Percentiles rank a stretch among this genome's conserved stretches.
Evolutionary conservation across 2,113 vertebrate species (phyloP).

Genomic region (Daboia siamensis): DNA sequence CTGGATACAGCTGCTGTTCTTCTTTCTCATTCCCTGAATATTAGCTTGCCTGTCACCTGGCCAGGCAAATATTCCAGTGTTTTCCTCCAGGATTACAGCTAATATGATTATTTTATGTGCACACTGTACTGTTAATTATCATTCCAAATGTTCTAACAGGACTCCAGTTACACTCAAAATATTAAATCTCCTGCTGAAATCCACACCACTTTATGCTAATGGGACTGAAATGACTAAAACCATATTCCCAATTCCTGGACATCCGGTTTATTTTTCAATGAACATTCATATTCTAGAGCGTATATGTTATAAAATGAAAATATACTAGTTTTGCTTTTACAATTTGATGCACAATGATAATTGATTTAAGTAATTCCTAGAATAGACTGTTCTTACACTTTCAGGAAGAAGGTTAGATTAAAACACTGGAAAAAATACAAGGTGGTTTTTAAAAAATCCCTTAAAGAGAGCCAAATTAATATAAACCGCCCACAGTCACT

Average conservation of each 20-base stretch:
- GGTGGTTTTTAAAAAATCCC: not conserved
- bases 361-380: not conserved
- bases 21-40: accelerated
- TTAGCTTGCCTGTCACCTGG: slow-evolving; percentile 27
- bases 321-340: not conserved
- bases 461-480: not conserved
- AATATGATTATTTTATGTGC: slow-evolving; percentile 25
- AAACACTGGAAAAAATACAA: not conserved
- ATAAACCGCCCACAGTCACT: not conserved
- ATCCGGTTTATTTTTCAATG: not conserved
- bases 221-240: not conserved
- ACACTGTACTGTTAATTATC: slow-evolving; percentile 1
- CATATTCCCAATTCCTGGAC: not conserved
- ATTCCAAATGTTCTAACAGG: slow-evolving; percentile 28
- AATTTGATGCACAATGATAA: not conserved
- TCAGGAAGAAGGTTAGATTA: not conserved
- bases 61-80: slow-evolving; percentile 5
- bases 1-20: not conserved
- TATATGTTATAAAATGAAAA: not conserved
- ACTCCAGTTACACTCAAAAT: slow-evolving; percentile 27
- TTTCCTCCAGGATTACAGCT: slow-evolving; percentile 13
- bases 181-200: slow-evolving; percentile 10
- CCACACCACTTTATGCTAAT: slow-evolving; percentile 7
- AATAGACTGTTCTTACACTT: not conserved
- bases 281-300: not conserved